Evolutionary conservation across 2,797 vertebrate genomes (phyloP).

Genomic region (Galaxias olidus): DNA sequence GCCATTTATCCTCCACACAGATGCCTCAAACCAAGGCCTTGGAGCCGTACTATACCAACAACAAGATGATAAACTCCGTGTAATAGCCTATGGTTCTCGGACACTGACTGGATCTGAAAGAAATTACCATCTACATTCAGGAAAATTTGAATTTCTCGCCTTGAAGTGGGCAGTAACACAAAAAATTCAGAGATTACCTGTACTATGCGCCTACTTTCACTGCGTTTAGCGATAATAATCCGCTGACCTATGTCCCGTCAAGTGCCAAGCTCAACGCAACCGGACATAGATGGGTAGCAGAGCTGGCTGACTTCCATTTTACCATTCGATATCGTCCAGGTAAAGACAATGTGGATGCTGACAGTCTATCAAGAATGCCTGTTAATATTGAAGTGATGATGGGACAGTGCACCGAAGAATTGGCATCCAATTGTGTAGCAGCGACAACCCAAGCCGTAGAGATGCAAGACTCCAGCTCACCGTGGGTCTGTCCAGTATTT

Average conservation of each 20-base stretch:
- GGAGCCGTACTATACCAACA: slow-evolving; percentile 12
- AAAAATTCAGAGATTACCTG: not conserved
- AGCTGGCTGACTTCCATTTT: slow-evolving; percentile 3
- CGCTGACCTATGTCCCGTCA: not conserved
- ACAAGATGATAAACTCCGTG: not conserved
- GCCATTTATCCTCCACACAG: slow-evolving; percentile 6
- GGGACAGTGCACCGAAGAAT: not conserved
- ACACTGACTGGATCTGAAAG: slow-evolving; percentile 15
- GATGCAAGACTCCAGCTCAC: too few species aligned
- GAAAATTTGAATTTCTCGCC: slow-evolving; percentile 9
- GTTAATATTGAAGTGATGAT: not conserved
- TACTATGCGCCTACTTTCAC: not conserved
- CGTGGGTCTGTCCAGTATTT: too few species aligned
- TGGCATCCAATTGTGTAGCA: too few species aligned
- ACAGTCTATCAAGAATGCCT: slow-evolving; percentile 9
- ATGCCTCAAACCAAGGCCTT: not conserved
- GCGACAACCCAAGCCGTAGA: too few species aligned
- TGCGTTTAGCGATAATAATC: not conserved
- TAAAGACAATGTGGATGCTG: slow-evolving; percentile 6
- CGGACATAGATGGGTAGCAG: not conserved
- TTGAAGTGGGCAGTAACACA: not conserved
- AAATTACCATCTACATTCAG: slow-evolving; percentile 10
- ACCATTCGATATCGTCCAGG: not conserved
- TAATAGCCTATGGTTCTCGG: slow-evolving; percentile 15
- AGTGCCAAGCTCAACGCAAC: slow-evolving; percentile 7